Conservation (phyloP, 2,888 invertebrate species). For the Pemphredon lugubris region DNA sequence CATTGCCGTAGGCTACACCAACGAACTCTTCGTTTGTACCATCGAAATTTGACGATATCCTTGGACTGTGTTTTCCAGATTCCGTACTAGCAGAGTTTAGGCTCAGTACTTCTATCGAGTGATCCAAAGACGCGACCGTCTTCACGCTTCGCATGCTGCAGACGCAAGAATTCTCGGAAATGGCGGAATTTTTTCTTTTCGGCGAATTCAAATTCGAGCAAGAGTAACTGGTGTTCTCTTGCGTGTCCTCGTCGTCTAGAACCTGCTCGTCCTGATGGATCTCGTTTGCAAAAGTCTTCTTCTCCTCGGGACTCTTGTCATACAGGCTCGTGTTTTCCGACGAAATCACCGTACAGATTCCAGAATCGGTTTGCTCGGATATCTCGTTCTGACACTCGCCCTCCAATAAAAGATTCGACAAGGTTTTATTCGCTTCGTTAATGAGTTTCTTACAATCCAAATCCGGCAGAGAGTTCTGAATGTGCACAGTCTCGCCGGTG, state of each 20-base stretch:
- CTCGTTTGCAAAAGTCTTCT: conserved; percentile 76
- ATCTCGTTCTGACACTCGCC: conserved; percentile 83
- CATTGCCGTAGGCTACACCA: conserved; percentile 77
- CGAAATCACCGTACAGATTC: conserved; percentile 85
- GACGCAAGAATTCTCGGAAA: conserved; percentile 74
- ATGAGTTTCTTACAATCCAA: conserved; percentile 78
- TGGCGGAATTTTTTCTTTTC: conserved; percentile 65
- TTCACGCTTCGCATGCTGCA: conserved; percentile 69
- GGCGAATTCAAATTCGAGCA: conserved; percentile 77
- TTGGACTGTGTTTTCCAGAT: conserved; percentile 65
- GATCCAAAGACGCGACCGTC: conserved; percentile 56
- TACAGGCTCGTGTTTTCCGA: conserved; percentile 86
- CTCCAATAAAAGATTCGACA: conserved; percentile 81
- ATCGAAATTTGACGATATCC: conserved; percentile 76
- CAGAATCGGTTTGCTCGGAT: conserved; percentile 86
- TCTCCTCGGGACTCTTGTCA: conserved; percentile 79
- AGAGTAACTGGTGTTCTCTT: conserved; percentile 77
- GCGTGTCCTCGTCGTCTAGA: conserved; percentile 63
- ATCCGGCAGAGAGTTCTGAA: conserved; percentile 78
- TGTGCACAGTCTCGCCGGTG: conserved; percentile 68
- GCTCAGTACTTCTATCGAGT: conserved; percentile 61
- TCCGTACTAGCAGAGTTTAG: conserved; percentile 55
- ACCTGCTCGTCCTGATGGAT: conserved; percentile 61
- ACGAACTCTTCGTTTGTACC: conserved; percentile 79
- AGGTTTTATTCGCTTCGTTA: conserved; percentile 78